A percentile compares a stretch with the other conserved stretches of the same genome.
phyloP scores from a whole-genome alignment of 2,888 invertebrate genomes.

The Hetaerina titia region DNA sequence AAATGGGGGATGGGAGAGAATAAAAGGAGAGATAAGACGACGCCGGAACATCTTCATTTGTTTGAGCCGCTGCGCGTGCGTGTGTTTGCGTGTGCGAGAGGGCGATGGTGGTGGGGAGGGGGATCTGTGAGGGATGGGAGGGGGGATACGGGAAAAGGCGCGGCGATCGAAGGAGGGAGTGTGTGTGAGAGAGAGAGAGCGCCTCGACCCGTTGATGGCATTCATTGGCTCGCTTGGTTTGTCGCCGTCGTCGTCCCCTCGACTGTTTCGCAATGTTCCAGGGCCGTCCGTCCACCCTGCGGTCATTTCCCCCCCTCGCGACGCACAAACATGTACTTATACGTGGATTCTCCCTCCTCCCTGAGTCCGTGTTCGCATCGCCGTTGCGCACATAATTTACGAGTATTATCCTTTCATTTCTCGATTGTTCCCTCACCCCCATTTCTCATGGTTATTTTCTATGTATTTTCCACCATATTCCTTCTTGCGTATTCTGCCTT shows the following conservation, averaged over 20 bases:
- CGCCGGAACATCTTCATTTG: slow-evolving; percentile 66
- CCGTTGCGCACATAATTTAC: background rate
- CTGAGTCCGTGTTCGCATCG: background rate
- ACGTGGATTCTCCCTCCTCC: background rate
- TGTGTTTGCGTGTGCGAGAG: slow-evolving; percentile 33
- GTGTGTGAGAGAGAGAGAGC: background rate
- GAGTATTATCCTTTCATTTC: background rate
- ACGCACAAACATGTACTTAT: background rate
- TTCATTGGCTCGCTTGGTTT: background rate
- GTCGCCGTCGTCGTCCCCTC: slow-evolving; percentile 16
- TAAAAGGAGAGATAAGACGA: slow-evolving; percentile 52
- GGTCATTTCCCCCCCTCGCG: slow-evolving; percentile 26
- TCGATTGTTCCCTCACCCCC: background rate
- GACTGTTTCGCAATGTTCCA: slow-evolving; percentile 16
- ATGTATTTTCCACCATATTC: background rate
- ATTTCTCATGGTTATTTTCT: background rate
- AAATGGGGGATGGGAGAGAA: slow-evolving; percentile 52
- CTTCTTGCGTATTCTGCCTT: too few species aligned
- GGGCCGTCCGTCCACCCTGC: background rate
- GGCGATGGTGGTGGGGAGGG: slow-evolving; percentile 20
- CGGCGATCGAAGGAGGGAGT: background rate
- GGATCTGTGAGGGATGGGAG: background rate
- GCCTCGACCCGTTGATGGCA: background rate
- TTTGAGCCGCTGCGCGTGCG: slow-evolving; percentile 36
- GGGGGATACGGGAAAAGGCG: background rate